A percentile compares a stretch with the other conserved stretches of the same genome.
phyloP scores from a whole-genome alignment of 2,113 vertebrate species.

The Abramis brama region DNA sequence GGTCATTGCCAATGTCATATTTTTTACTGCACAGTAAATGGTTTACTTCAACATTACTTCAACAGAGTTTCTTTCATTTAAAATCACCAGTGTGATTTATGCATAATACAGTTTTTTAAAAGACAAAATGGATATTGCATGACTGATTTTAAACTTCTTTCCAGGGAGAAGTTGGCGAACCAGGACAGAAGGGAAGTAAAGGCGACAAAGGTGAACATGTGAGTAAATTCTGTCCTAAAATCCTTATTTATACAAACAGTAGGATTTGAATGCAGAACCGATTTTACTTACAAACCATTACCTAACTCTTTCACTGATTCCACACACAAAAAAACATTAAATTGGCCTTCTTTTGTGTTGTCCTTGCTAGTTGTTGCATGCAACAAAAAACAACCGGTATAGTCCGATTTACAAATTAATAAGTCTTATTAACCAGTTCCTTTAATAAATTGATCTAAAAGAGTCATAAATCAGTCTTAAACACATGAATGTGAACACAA shows the following conservation, averaged over 20 bases:
- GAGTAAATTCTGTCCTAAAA: slow-evolving; percentile 48
- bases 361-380: not conserved
- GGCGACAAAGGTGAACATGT: slow-evolving; percentile 97
- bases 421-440: not conserved
- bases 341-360: not conserved
- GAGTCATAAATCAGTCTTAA: not conserved
- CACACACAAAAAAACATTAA: not conserved
- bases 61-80: not conserved
- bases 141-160: slow-evolving; percentile 57
- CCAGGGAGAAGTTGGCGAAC: slow-evolving; percentile 96
- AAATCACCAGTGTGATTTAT: not conserved
- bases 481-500: not conserved
- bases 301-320: not conserved
- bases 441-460: not conserved
- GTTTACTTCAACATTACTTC: not conserved
- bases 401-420: not conserved
- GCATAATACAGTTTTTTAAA: not conserved
- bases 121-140: not conserved
- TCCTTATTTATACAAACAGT: not conserved
- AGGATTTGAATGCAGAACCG: not conserved
- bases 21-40: slow-evolving; percentile 1
- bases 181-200: slow-evolving; percentile 96
- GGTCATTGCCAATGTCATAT: not conserved
- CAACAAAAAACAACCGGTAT: not conserved
- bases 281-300: not conserved